Percentiles rank a stretch among this genome's conserved stretches.
Conservation (phyloP, 1,140 invertebrate species). For the Brachionus sp. region DNA sequence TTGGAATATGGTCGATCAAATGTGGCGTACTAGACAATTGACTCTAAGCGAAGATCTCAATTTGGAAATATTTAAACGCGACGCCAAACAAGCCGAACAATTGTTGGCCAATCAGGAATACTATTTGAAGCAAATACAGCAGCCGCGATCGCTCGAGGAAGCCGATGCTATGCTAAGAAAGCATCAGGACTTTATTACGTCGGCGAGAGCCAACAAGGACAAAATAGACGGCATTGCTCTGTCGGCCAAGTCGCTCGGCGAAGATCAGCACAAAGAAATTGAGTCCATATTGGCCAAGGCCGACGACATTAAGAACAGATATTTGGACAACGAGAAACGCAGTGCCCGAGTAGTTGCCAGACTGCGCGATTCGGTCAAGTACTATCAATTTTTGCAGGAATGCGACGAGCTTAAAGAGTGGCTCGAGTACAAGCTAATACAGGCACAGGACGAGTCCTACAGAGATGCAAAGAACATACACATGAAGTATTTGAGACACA, state of each 20-base stretch:
- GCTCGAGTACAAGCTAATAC: conserved; percentile 98
- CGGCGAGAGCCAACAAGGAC: conserved; percentile 99
- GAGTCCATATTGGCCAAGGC: conserved; percentile 72
- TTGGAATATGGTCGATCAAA: conserved; percentile 96
- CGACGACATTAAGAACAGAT: conserved; percentile 7
- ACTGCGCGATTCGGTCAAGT: conserved; percentile 83
- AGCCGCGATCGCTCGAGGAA: conserved; percentile 72
- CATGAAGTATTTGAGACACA: conserved; percentile 97
- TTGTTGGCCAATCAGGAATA: conserved; percentile 96
- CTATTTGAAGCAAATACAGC: conserved; percentile 71
- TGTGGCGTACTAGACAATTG: conserved; percentile 98
- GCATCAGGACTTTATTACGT: conserved; percentile 96
- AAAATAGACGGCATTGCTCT: conserved; percentile 92
- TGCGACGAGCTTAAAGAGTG: conserved; percentile 91
- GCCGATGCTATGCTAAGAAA: conserved; percentile 94
- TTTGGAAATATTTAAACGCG: conserved; percentile 84
- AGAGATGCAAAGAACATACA: conserved; percentile 95
- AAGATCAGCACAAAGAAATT: conserved; percentile 79
- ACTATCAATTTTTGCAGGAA: conserved; percentile 94
- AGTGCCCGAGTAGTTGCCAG: background rate
- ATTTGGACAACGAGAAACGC: conserved; percentile 1
- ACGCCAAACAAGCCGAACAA: conserved; percentile 95
- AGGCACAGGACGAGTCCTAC: conserved; percentile 97
- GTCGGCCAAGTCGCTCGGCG: conserved; percentile 81
- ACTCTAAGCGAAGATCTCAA: conserved; percentile 65